These are phyloP conservation scores for Oreochromis mossambicus DNA, from an alignment of 2,797 vertebrate genomes.

Conservation along the genomic window DNA sequence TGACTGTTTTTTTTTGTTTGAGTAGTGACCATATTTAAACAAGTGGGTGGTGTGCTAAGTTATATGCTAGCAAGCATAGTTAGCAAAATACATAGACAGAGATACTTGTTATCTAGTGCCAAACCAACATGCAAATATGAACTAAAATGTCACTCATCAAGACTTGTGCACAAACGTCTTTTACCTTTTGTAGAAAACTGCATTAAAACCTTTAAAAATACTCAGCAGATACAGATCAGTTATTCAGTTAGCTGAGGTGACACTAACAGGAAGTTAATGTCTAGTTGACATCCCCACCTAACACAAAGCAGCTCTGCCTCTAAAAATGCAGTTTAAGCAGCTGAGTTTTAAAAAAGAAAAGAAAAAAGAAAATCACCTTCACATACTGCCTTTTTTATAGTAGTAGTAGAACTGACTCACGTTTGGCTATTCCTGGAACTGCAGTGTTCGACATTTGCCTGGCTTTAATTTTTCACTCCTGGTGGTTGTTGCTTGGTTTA, in stretches of 20 bases:
- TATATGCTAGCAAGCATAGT: background rate
- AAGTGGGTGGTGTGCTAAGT: accelerated
- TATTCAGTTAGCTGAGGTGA: background rate
- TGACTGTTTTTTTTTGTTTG: background rate
- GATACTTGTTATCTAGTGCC: background rate
- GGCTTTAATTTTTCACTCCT: background rate
- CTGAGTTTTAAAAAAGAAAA: background rate
- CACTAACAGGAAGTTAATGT: background rate
- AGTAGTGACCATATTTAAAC: background rate
- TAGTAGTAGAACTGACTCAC: background rate
- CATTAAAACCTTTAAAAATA: background rate
- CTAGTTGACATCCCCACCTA: background rate
- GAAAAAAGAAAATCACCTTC: background rate
- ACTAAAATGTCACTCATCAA: background rate
- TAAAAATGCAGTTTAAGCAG: background rate
- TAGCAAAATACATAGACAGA: background rate
- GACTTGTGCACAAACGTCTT: background rate
- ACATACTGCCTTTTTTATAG: background rate
- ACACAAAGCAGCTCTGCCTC: background rate
- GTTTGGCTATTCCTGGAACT: background rate
- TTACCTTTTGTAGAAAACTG: background rate
- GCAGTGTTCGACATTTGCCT: background rate
- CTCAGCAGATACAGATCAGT: background rate
- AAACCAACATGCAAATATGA: background rate
- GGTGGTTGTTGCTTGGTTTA: background rate